Evolutionary conservation across 2,797 vertebrate species (phyloP), one percentile per base, ranked within the genome.

Genomic region (Anniella stebbinsi): DNA sequence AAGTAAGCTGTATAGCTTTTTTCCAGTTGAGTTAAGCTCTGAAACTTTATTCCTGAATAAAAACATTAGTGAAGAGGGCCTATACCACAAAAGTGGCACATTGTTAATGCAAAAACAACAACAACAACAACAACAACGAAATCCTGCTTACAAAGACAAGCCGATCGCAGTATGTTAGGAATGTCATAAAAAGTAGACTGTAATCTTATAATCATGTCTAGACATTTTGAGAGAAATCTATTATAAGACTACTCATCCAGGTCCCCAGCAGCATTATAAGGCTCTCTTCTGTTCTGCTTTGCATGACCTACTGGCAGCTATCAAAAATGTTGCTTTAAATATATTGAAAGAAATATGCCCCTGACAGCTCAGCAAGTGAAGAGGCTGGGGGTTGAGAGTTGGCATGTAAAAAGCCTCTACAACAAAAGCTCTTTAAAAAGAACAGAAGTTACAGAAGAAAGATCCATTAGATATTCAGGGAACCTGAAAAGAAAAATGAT

Each of bases 301-400:
- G 2, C 1, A 73, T 93, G 87, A 91, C 89, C 84, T 78, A 54
- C 6, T 1, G 10, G 75, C 88, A 93, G 88, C 69, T 94, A 90
- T 94, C 78, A 95, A 92, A 95, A 90, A 75, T 2, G 0, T 51
- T 88, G 73, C 78, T 95, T 93, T 92, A 94, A 95, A 94, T 91
- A 89, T 72, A 78, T 1, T 66, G 48, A 93, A 89, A 96, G 82
- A 94, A 94, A 91, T 77, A 30, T 51, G 30, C 0, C 76, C 48
- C 0, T 4, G n/a, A 88, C 36, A 93, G 11, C 82, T 89, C 89
- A 89, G 88, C 66, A 93, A 88, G 30, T 63, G 18, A 87, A 73
- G 87, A 93, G 36, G 28, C 51, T 41, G 10, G 72, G 25, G 69
- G 89, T 76, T 45, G 15, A 86, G 70, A 69, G 69, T 75, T n/a